Conservation (phyloP, 2,888 invertebrate genomes). For the Lycophotia porphyrea region DNA sequence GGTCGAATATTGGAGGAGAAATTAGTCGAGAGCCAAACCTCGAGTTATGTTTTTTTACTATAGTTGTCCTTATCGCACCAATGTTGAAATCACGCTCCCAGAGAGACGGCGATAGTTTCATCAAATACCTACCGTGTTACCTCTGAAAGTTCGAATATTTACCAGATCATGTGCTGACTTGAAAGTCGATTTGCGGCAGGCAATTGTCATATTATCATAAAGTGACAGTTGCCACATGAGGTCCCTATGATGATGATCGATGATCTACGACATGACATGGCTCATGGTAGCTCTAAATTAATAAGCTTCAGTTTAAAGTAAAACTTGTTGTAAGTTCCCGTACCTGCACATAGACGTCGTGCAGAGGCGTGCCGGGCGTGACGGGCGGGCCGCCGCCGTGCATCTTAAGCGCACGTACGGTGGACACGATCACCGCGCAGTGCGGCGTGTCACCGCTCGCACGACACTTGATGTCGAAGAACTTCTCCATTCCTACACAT, state of each 20-base stretch:
- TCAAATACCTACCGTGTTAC: too few species aligned
- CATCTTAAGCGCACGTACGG: conserved; percentile 99
- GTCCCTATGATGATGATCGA: not conserved
- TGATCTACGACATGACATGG: not conserved
- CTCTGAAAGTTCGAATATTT: not conserved
- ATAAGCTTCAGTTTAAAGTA: not conserved
- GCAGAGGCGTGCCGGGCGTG: conserved; percentile 95
- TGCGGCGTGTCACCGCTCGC: conserved; percentile 96
- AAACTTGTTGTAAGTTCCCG: not conserved
- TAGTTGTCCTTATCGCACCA: too few species aligned
- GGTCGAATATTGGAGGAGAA: too few species aligned
- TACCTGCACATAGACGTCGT: conserved; percentile 93
- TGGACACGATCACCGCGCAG: conserved; percentile 97
- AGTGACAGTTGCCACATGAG: not conserved
- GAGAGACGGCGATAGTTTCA: too few species aligned
- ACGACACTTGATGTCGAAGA: conserved; percentile 98
- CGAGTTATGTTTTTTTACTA: too few species aligned
- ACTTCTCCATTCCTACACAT: conserved; percentile 96
- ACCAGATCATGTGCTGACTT: too few species aligned
- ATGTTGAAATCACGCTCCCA: too few species aligned
- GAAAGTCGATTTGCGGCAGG: not conserved
- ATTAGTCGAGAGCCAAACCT: too few species aligned
- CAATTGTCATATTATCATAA: not conserved
- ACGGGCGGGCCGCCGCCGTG: conserved; percentile 99
- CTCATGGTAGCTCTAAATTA: not conserved